Evolutionary conservation across 2,113 vertebrate genomes (phyloP).

Genomic region (Thalassoma bifasciatum): DNA sequence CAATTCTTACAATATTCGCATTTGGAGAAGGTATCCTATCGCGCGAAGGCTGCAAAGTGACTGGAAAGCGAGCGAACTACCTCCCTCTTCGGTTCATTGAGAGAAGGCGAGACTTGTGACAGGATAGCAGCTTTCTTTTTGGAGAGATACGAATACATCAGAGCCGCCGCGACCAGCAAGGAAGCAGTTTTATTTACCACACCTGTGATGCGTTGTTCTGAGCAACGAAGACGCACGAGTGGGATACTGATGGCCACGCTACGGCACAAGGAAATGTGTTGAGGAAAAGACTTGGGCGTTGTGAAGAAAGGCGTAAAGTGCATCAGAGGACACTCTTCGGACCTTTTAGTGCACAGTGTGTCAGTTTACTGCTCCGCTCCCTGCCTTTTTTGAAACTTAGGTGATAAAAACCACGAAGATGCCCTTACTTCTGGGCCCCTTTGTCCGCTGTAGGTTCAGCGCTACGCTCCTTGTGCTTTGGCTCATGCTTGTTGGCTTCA

Average conservation of each 20-base stretch:
- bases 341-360: slow-evolving; percentile 37
- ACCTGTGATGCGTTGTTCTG: slow-evolving; percentile 86
- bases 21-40: slow-evolving; percentile 65
- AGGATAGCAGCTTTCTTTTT: slow-evolving; percentile 40
- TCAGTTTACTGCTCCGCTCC: slow-evolving; percentile 32
- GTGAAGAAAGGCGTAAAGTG: slow-evolving; percentile 57
- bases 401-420: slow-evolving; percentile 68
- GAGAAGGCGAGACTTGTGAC: slow-evolving; percentile 45
- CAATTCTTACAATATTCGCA: slow-evolving; percentile 62
- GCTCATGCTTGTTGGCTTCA: slow-evolving; percentile 75
- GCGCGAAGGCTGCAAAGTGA: slow-evolving; percentile 63
- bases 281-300: slow-evolving; percentile 73
- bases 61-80: slow-evolving; percentile 49
- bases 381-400: slow-evolving; percentile 71
- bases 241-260: slow-evolving; percentile 74
- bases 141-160: slow-evolving; percentile 25
- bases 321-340: slow-evolving; percentile 63
- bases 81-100: slow-evolving; percentile 24
- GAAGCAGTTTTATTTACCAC: slow-evolving; percentile 76
- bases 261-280: slow-evolving; percentile 74
- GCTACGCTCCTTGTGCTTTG: slow-evolving; percentile 71
- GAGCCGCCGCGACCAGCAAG: slow-evolving; percentile 42
- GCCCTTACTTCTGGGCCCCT: slow-evolving; percentile 79
- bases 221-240: slow-evolving; percentile 79
- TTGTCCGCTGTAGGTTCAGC: slow-evolving; percentile 80